Evolutionary conservation across 2,888 invertebrate species (phyloP), one percentile per base, ranked within the genome.

Genomic region (Eledona agricola): DNA sequence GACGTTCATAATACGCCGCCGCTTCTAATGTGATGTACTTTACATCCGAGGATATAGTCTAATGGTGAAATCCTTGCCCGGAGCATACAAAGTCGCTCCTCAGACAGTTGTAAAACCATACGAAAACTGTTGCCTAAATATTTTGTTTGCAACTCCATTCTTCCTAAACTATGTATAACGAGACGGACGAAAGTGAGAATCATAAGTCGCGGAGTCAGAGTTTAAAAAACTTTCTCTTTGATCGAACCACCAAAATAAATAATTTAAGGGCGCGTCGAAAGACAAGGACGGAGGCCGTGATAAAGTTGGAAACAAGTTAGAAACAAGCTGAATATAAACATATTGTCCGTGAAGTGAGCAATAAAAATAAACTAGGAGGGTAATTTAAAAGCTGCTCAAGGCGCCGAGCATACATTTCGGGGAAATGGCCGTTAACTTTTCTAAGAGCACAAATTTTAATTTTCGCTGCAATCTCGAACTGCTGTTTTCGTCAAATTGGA

Each of bases 291-390:
- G n/a, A n/a, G n/a, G n/a, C n/a, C n/a, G 46, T 46, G 26, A 46
- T 46, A 46, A 46, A 46, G 46, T 46, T 46, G 15, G 19, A 17
- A 46, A 46, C 46, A 40, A 50, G 49, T 50, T 50, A 32, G 16
- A 11, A 50, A 31, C 49, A 37, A 26, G 38, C 31, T 29, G 38
- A 50, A 50, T 50, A 50, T 50, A 50, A 50, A 50, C 49, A 50
- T 50, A 50, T 50, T 50, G 49, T 50, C 49, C 40, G 40, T 32
- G 40, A 50, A 50, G 49, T 35, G 28, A 23, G 40, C 49, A 38
- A 40, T 50, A 50, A 50, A 50, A 50, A 50, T 50, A 50, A 50
- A 40, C 49, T 32, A 50, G 40, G 38, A 38, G 49, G 38, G 49
- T 38, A 49, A 38, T 49, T 49, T 49, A 49, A 38, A 49, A 38